Base-by-base conservation (phyloP, 2,113 vertebrate species). In the Cyprinus carpio region DNA sequence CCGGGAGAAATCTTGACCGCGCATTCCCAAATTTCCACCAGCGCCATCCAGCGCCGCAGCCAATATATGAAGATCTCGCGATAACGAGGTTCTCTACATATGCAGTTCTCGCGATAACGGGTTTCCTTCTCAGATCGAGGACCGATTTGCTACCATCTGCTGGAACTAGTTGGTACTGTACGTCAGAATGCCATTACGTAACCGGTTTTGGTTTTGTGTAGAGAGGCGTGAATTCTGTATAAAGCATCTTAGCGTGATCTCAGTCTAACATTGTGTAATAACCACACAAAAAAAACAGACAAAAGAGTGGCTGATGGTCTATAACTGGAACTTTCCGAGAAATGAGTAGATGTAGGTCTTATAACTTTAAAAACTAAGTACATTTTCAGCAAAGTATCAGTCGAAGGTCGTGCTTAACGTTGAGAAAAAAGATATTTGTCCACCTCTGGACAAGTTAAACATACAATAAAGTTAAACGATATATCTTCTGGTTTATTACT, bases 41-140 rank as follows among this genome's bases (percentile, higher is more conserved):
- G 88, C 88, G 87, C 87, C 88, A 89, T 85, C 88, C 83, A 90
- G 88, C 90, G 85, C 87, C 65, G 69, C 81, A 86, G 84, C 84
- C 56, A 85, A 56, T 65, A 49, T 69, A 75, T 58, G 11, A 43
- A 76, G 43, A 51, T 90, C 89, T 90, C 89, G 89, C 87, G 87
- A 90, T 69, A 89, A 15, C 34, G 5, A 13, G 3, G 9, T 6
- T 58, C 12, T n/a, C 13, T 27, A 37, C 40, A 49, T 20, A 79
- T n/a, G 4, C 16, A 76, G 60, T 46, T 90, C 87, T 89, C 87
- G 89, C 87, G 87, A 90, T 75, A 90, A 27, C 27, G 11, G 5
- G 2, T 15, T 69, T 20, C 43, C 7, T 18, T 18, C 1, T 58
- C 51, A 1, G 15, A 1, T 56, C 18, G 64, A 82, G 9, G 82